Base-by-base conservation (phyloP, 1,140 invertebrate species). In the Eueides isabella region DNA sequence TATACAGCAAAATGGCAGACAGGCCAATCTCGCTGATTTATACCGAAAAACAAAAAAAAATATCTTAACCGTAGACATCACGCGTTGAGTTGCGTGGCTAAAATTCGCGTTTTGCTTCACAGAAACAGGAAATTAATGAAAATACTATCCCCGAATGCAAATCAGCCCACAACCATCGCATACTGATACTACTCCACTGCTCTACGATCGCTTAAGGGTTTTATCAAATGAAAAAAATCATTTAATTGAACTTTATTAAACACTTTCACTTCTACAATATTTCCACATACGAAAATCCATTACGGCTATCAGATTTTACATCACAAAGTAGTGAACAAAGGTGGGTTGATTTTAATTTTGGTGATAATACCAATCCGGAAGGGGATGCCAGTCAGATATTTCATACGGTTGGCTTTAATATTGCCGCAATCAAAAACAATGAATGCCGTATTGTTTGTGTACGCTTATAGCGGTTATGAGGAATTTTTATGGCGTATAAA, bases 341-440 rank as follows among this genome's bases (percentile, higher is more conserved):
- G 75, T 48, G 29, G 48, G 68, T 72, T 23, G 61, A 84, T 84
- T 84, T 80, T 84, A 84, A 84, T 84, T 79, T 80, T 67, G 72
- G 73, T 71, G 76, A 77, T 80, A 81, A 79, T 79, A 64, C 76
- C 80, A 71, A 70, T 74, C 72, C 67, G 68, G 73, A 75, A 75
- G 16, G 76, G 77, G 79, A 84, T 82, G 67, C 72, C 72, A 41
- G 79, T 82, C 82, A 80, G 80, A 84, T 82, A 84, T 84, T 84
- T 82, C 80, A 78, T 78, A 72, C 74, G 75, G 74, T 65, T 74
- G 71, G 74, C 75, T 82, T 84, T 82, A 84, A 84, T 79, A 84
- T 74, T 79, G 73, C 77, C 78, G 72, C 82, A 80, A 76, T 80
- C 77, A 77, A 77, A 84, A 84, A 84, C 82, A 84, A 82, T 82